Evolutionary conservation across 2,888 invertebrate genomes (phyloP), one percentile per base, ranked within the genome.

Genomic region (Chymomyza procnemis): DNA sequence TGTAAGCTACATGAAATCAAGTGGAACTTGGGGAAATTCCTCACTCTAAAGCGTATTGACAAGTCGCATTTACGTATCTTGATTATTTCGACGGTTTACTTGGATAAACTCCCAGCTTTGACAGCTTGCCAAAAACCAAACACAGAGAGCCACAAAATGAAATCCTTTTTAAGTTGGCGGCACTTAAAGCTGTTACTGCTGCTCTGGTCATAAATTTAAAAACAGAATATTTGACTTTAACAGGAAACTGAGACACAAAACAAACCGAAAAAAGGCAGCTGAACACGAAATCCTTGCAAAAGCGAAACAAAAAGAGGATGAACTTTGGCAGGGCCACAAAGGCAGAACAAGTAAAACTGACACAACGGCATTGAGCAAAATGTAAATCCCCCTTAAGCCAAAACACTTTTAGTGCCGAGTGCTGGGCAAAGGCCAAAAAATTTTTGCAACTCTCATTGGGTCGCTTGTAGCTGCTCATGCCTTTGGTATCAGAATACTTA

Each of bases 401-500:
- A 12, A 69, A 55, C 64, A 68, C 71, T 74, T 67, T 58, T 57
- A 34, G 56, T 21, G 47, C n/a, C 3, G 41, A 61, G 50, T 50
- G 16, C 18, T 30, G 3, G 16, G 48, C 34, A 41, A 1, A 41
- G 34, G 34, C 9, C 34, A 41, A 41, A 12, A 41, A 41, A n/a
- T n/a, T 41, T 41, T 41, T 41, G 34, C 12, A 41, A 41, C 34
- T 34, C 16, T 47, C 56, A 26, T 48, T 56, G 52, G 34, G 34
- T 41, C 34, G 34, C 34, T 18, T 18, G 52, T 16, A 52, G 52
- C 52, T 19, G 52, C 52, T 19, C 18, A 18, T 34, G 54, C 21
- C 48, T 72, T 64, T 41, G 58, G 62, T 66, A 65, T 69, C 61
- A 68, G 64, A n/a, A 62, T 67, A 56, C 66, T 86, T 63, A 62